phyloP scores from a whole-genome alignment of 2,888 invertebrate genomes.

The Parascotia fuliginaria region DNA sequence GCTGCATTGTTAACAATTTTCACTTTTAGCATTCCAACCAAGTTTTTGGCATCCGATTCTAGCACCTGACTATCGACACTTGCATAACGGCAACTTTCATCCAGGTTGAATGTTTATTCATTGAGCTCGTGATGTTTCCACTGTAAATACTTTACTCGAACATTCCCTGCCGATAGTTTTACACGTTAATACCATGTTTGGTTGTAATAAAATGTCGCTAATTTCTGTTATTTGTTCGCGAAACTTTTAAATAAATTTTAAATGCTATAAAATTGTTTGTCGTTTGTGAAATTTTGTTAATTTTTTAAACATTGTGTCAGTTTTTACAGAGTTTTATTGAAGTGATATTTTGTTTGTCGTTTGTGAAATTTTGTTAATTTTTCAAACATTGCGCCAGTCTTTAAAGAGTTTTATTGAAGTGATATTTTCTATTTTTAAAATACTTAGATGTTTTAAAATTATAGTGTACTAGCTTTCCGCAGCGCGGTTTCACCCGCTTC shows the following conservation, averaged over 20 bases:
- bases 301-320: not conserved
- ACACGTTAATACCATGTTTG: constrained; percentile 50
- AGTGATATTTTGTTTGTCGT: constrained; percentile 11
- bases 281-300: constrained; percentile 14
- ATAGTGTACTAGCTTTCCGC: no score
- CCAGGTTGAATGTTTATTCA: constrained; percentile 41
- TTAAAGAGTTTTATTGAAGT: not conserved
- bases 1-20: no score
- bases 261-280: constrained; percentile 23
- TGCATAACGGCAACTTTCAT: constrained; percentile 10
- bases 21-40: not conserved
- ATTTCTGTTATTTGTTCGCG: constrained; percentile 68
- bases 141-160: constrained; percentile 56
- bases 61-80: not conserved
- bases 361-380: constrained; percentile 10
- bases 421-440: no score
- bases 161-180: constrained; percentile 54
- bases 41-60: not conserved
- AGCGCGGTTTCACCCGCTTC: no score
- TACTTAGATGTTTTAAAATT: no score
- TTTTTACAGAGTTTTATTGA: not conserved
- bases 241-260: constrained; percentile 49
- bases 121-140: constrained; percentile 53
- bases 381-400: not conserved
- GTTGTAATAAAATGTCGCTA: constrained; percentile 61